Evolutionary conservation across 2,888 invertebrate species (phyloP), one percentile per base, ranked within the genome.

Genomic region (Steinernema hermaphroditum): DNA sequence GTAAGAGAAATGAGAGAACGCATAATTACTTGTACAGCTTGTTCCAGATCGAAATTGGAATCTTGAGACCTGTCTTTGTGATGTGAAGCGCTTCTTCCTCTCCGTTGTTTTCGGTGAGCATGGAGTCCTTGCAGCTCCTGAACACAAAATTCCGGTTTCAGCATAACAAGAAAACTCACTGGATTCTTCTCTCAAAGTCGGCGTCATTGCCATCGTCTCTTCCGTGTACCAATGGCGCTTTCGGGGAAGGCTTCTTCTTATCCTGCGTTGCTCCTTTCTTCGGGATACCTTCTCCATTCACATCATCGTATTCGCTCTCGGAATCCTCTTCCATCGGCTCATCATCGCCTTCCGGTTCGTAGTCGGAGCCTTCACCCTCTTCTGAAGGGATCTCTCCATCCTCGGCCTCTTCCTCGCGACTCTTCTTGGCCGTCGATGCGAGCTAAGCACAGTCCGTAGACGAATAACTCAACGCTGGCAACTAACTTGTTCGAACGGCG

Each of bases 191-290:
- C 22, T 74, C 50, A 68, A 79, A 83, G 29, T 79, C 74, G 1
- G 9, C 46, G 32, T 83, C 81, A 69, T 83, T 76, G 22, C 82
- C 83, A 68, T 83, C 83, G 75, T 83, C 82, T n/a, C 75, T 77
- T 62, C 62, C 62, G n/a, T 69, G 41, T 22, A 19, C n/a, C 12
- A 24, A 43, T 1, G 6, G 37, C 22, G 6, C 1, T 12, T 24
- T 44, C 43, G 41, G 27, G 24, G 8, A 32, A 4, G n/a, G 2
- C 24, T 44, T 69, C 44, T 37, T 29, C 69, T 41, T 69, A 2
- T 2, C n/a, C 22, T 12, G 22, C 32, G 16, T 43, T 68, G 54
- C 68, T 37, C 69, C 74, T 32, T 72, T 78, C 68, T 72, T 75
- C 24, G 74, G 24, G 46, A 70, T 68, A 49, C 71, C 43, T 71